A percentile compares a stretch with the other conserved stretches of the same genome.
Conservation (phyloP, 2,888 invertebrate genomes). For the Drosophila buzzatii region DNA sequence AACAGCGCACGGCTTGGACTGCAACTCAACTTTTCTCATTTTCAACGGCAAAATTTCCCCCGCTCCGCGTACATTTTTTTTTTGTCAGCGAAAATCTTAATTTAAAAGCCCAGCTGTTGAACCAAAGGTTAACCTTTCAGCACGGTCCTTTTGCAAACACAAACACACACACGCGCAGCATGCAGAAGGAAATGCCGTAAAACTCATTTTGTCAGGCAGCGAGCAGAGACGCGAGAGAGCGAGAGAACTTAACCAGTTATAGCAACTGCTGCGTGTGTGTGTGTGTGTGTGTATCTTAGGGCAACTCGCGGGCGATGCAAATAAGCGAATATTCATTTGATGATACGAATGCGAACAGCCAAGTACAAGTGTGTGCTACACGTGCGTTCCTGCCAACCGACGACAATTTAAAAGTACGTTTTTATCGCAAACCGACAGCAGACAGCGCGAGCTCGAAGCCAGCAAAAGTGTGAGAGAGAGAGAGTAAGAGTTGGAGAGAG, state of each 20-base stretch:
- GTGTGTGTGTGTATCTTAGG: constrained; percentile 44
- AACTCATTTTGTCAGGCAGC: constrained; percentile 75
- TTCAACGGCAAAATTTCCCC: constrained; percentile 34
- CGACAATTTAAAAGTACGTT: constrained; percentile 76
- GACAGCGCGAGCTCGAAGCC: neutral
- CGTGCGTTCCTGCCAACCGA: constrained; percentile 57
- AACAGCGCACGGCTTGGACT: constrained; percentile 49
- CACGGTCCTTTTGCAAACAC: constrained; percentile 53
- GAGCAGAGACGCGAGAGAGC: neutral
- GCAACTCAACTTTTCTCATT: constrained; percentile 68
- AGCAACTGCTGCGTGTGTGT: constrained; percentile 8
- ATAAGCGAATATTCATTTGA: constrained; percentile 80
- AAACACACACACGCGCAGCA: constrained; percentile 8
- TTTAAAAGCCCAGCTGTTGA: constrained; percentile 79
- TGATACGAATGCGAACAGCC: constrained; percentile 50
- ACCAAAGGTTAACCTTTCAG: constrained; percentile 77
- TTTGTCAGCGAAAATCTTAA: constrained; percentile 65
- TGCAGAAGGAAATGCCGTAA: constrained; percentile 40
- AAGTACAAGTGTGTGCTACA: constrained; percentile 35
- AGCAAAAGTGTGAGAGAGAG: neutral
- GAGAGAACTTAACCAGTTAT: constrained; percentile 23
- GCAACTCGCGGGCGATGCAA: constrained; percentile 68
- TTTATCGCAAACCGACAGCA: constrained; percentile 60
- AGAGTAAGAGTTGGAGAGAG: no score
- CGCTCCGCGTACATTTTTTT: neutral